phyloP scores from a whole-genome alignment of 2,113 vertebrate genomes.

The Clarias magur region DNA sequence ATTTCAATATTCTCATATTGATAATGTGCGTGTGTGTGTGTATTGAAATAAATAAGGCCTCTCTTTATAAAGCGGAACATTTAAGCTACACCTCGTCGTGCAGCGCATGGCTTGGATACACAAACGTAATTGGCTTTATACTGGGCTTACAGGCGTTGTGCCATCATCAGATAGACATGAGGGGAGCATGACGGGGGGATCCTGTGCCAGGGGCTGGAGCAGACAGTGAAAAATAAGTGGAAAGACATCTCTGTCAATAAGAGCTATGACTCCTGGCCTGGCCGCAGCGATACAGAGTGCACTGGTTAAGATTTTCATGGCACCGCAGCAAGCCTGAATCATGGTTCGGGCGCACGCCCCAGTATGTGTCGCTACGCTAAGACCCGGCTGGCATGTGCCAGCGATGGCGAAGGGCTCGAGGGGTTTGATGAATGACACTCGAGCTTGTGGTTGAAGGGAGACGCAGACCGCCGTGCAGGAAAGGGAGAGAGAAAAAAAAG shows the following conservation, averaged over 20 bases:
- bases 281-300: conserved; percentile 38
- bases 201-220: conserved; percentile 58
- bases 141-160: conserved; percentile 43
- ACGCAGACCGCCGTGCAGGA: conserved; percentile 43
- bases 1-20: too few species aligned
- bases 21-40: background rate
- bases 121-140: too few species aligned
- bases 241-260: conserved; percentile 69
- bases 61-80: background rate
- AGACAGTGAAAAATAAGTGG: conserved; percentile 67
- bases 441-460: conserved; percentile 62
- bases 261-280: conserved; percentile 70
- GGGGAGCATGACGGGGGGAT: conserved; percentile 45
- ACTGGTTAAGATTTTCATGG: conserved; percentile 64
- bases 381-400: conserved; percentile 47
- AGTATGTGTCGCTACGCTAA: conserved; percentile 46
- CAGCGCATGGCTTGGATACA: conserved; percentile 16
- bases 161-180: conserved; percentile 51
- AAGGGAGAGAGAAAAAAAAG: conserved; percentile 50
- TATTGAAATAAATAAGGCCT: background rate
- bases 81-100: conserved; percentile 21
- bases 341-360: conserved; percentile 58
- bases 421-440: conserved; percentile 65
- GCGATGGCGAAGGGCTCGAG: conserved; percentile 60
- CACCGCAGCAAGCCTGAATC: conserved; percentile 69